Conservation (phyloP, 2,888 invertebrate genomes). For the Ophion obscuratus region DNA sequence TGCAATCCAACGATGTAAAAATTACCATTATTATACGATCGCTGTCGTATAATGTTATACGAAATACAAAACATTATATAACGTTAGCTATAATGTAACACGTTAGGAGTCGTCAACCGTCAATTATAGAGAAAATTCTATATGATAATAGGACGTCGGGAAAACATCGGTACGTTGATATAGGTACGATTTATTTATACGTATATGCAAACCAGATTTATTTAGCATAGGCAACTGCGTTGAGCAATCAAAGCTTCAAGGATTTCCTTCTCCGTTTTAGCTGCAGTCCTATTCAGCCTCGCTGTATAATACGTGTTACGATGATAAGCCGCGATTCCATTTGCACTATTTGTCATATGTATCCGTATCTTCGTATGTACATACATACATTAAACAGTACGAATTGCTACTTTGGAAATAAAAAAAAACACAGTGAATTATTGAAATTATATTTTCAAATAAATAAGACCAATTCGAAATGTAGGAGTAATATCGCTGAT, state of each 20-base stretch:
- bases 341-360: neutral
- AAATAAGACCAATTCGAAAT: neutral
- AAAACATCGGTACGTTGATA: neutral
- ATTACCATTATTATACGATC: neutral
- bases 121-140: neutral
- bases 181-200: neutral
- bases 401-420: neutral
- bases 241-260: constrained; percentile 7
- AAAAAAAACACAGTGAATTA: neutral
- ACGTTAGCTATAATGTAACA: neutral
- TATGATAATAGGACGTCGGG: neutral
- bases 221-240: neutral
- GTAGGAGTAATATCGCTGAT: neutral
- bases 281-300: neutral
- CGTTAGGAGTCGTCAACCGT: neutral
- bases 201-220: neutral
- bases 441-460: neutral
- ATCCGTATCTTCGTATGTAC: neutral
- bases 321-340: neutral
- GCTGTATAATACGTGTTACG: neutral
- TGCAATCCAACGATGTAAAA: neutral
- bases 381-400: neutral
- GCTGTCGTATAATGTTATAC: neutral
- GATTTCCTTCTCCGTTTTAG: constrained; percentile 11
- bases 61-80: neutral